Percentiles rank a stretch among this genome's conserved stretches.
phyloP scores from a whole-genome alignment of 2,888 invertebrate genomes.

The Eremobia ochroleuca region DNA sequence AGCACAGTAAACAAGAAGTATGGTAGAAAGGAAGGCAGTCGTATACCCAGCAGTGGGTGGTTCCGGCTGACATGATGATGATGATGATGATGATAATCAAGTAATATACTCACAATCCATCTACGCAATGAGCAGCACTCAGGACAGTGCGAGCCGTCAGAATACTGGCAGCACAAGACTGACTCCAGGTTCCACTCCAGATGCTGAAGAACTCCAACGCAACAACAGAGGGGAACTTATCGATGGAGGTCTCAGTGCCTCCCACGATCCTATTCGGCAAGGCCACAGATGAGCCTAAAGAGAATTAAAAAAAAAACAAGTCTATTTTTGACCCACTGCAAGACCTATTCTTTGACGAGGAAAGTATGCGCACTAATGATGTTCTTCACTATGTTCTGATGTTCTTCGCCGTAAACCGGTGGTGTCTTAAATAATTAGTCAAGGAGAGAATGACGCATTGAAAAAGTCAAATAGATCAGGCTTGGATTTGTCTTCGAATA shows the following conservation, averaged over 20 bases:
- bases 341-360: neutral
- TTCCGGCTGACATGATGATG: neutral
- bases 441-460: neutral
- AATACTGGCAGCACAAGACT: conserved; percentile 72
- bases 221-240: conserved; percentile 72
- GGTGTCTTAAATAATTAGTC: neutral
- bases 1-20: neutral
- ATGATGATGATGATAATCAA: neutral
- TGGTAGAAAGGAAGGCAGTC: neutral
- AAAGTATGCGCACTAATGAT: neutral
- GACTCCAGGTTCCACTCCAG: conserved; percentile 65
- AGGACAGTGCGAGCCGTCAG: conserved; percentile 53
- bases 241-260: conserved; percentile 70
- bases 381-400: neutral
- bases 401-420: neutral
- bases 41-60: neutral
- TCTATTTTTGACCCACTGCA: neutral
- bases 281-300: conserved; percentile 39
- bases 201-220: conserved; percentile 67
- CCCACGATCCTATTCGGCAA: conserved; percentile 66
- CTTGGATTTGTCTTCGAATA: neutral
- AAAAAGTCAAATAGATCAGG: neutral
- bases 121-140: conserved; percentile 72
- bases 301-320: neutral
- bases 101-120: conserved; percentile 60